Conservation (phyloP, 92 coral and sea anemone species). For the Zoanthus gigantus region DNA sequence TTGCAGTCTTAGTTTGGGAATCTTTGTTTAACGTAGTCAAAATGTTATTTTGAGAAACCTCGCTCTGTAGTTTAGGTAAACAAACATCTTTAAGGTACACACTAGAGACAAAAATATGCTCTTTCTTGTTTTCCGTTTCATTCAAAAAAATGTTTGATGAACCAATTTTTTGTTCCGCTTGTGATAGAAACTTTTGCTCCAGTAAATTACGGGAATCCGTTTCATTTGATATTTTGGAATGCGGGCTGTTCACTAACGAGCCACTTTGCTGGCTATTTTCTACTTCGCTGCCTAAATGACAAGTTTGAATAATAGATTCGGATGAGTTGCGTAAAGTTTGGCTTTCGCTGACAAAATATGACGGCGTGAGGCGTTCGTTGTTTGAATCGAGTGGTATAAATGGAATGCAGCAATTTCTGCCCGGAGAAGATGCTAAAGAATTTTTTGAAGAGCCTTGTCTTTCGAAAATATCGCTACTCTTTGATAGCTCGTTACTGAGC, state of each 20-base stretch:
- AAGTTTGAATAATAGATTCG: conserved; percentile 31
- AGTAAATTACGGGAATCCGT: neutral
- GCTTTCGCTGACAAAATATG: conserved; percentile 57
- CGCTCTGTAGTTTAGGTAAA: conserved; percentile 26
- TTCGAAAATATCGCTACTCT: neutral
- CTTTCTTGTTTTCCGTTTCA: neutral
- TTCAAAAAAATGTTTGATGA: neutral
- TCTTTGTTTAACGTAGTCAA: conserved; percentile 20
- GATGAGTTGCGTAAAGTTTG: conserved; percentile 63
- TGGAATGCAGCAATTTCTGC: conserved; percentile 68
- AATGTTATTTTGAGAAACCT: neutral
- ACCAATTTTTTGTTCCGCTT: neutral
- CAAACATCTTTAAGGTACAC: neutral
- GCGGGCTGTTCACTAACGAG: conserved; percentile 27
- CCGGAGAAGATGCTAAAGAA: conserved; percentile 31
- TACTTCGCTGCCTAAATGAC: conserved; percentile 20
- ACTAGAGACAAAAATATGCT: neutral
- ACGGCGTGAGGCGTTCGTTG: conserved; percentile 50
- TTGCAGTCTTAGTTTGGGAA: neutral
- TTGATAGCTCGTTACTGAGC: neutral
- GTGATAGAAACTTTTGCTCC: neutral
- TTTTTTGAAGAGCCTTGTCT: neutral
- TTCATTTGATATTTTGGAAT: neutral
- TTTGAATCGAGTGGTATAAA: conserved; percentile 80
- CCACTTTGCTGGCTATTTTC: conserved; percentile 43